Conservation (phyloP, 2,888 invertebrate species). For the Pocota personata region DNA sequence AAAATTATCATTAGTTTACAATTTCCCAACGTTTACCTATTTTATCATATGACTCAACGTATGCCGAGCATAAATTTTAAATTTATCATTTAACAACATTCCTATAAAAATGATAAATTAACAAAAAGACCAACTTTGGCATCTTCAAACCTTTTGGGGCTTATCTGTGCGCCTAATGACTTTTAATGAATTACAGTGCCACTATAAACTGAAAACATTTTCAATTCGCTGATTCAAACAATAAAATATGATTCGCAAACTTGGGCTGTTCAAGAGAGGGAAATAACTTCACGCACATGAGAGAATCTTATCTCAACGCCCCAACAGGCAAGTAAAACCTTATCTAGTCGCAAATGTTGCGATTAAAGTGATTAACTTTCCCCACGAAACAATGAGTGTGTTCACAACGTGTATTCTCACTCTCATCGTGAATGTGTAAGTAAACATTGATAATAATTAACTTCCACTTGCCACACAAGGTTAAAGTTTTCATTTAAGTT, state of each 20-base stretch:
- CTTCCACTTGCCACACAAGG: slow-evolving; percentile 56
- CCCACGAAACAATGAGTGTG: slow-evolving; percentile 39
- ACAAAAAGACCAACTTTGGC: not conserved
- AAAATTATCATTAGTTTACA: not conserved
- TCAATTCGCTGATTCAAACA: slow-evolving; percentile 1
- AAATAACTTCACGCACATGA: slow-evolving; percentile 35
- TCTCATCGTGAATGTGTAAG: slow-evolving; percentile 34
- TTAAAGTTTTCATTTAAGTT: slow-evolving; percentile 39
- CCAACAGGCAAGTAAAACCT: slow-evolving; percentile 12
- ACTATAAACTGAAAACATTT: slow-evolving; percentile 6
- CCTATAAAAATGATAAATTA: slow-evolving; percentile 3
- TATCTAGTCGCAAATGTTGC: slow-evolving; percentile 39
- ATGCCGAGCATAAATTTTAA: not conserved
- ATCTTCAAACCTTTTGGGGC: not conserved
- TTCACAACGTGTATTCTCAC: slow-evolving; percentile 29
- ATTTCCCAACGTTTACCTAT: not conserved
- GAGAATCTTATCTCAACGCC: slow-evolving; percentile 46
- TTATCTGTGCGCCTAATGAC: not conserved
- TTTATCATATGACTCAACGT: not conserved
- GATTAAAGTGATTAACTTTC: slow-evolving; percentile 66
- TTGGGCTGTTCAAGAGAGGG: not conserved
- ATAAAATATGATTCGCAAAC: slow-evolving; percentile 24
- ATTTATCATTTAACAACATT: not conserved
- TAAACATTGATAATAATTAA: slow-evolving; percentile 47
- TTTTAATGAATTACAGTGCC: slow-evolving; percentile 9